These are phyloP conservation scores for Lipotes vexillifer DNA, from an alignment of 2,113 vertebrate species.

Conservation along the genomic window DNA sequence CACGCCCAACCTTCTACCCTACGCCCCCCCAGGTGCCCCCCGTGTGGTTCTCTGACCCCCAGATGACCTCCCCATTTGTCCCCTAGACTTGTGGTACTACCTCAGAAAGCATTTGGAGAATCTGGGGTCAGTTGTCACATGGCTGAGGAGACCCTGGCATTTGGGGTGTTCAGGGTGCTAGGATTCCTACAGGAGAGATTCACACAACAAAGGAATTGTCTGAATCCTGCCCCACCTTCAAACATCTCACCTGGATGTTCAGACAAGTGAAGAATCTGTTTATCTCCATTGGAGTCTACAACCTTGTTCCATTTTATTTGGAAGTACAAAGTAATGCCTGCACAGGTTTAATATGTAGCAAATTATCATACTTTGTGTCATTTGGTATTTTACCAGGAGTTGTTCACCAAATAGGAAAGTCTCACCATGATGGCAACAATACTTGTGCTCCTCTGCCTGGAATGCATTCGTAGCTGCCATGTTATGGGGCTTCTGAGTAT, in stretches of 20 bases:
- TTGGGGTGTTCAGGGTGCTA: neutral
- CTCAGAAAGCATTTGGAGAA: neutral
- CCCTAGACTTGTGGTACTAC: neutral
- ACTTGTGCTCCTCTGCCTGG: neutral
- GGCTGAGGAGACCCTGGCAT: neutral
- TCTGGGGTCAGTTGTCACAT: neutral
- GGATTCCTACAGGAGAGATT: neutral
- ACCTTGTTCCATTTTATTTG: neutral
- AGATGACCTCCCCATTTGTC: neutral
- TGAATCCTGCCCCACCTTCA: neutral
- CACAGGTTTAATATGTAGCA: neutral
- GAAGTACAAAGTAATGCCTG: neutral
- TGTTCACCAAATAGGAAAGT: neutral
- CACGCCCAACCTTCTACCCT: neutral
- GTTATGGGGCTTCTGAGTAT: neutral
- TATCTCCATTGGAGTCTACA: neutral
- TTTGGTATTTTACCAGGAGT: constrained; percentile 9
- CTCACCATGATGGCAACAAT: neutral
- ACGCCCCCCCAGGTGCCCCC: neutral
- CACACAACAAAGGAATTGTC: neutral
- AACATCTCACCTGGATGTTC: neutral
- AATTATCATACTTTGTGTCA: neutral
- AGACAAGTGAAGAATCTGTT: neutral
- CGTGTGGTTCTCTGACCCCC: neutral
- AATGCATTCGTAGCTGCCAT: neutral